These are phyloP conservation scores for Pseudopleuronectes americanus DNA, from an alignment of 2,797 vertebrate genomes.

Conservation along the genomic window DNA sequence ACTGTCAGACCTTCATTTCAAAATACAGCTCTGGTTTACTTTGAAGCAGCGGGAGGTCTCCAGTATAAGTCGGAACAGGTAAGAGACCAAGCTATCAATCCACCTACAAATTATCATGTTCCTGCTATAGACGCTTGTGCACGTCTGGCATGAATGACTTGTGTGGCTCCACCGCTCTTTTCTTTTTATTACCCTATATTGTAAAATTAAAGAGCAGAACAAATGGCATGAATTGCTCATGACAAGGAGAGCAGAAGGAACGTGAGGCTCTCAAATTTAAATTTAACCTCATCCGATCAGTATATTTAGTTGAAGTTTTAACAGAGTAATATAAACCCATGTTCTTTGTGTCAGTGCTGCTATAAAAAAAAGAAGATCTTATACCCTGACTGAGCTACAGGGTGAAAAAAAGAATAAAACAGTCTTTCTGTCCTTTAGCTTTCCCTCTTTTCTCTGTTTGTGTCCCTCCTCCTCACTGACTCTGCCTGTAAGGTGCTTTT, in stretches of 20 bases:
- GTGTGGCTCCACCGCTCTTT: conserved; percentile 15
- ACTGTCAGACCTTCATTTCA: conserved; percentile 27
- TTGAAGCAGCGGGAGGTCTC: conserved; percentile 67
- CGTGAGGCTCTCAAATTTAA: conserved; percentile 38
- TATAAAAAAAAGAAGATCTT: conserved; percentile 29
- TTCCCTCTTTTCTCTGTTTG: conserved; percentile 65
- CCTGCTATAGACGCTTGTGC: conserved; percentile 42
- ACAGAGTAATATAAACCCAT: conserved; percentile 53
- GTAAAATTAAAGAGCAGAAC: conserved; percentile 58
- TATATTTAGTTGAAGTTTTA: conserved; percentile 60
- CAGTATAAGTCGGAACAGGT: conserved; percentile 53
- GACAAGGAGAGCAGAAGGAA: conserved; percentile 49
- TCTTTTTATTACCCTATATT: conserved; percentile 55
- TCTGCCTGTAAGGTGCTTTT: conserved; percentile 80
- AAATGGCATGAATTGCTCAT: conserved; percentile 48
- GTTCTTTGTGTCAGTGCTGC: conserved; percentile 56
- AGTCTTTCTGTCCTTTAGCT: conserved; percentile 67
- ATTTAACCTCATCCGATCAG: conserved; percentile 35
- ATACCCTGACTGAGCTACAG: conserved; percentile 34
- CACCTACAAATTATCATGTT: conserved; percentile 64
- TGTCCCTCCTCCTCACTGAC: conserved; percentile 68
- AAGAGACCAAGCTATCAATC: conserved; percentile 59
- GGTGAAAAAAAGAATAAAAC: conserved; percentile 50
- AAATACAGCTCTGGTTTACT: conserved; percentile 54
- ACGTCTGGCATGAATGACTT: conserved; percentile 47